Base-by-base conservation (phyloP, 2,113 vertebrate genomes). In the Bujurquina vittata region DNA sequence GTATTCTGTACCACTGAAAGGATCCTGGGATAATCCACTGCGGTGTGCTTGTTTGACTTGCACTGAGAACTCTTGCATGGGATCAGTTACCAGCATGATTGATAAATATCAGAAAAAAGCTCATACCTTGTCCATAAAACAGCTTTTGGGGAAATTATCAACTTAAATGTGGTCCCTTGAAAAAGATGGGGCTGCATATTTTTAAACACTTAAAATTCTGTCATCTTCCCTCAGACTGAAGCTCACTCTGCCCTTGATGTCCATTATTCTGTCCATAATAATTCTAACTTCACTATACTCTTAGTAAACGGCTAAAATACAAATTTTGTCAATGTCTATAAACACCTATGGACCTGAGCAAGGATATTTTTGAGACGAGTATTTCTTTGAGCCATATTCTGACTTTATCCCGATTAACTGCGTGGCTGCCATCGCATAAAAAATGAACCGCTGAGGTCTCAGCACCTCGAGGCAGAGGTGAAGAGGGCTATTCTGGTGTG, bases 391-490 rank as follows among this genome's bases (percentile, higher is more conserved):
- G 40, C 22, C 49, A 8, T n/a, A 52, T 22, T 20, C 46, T 18
- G 31, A 62, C 20, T 80, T 61, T 37, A 31, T 67, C 40, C 35
- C n/a, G 33, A 77, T 69, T 37, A 18, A 26, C 31, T 54, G 9
- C 43, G 7, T 10, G 40, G 20, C 20, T 59, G 55, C 63, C 37
- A 7, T 81, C 17, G 9, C 75, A 40, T 49, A 57, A 77, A 74
- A 57, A 37, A 49, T 52, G 57, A 60, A 65, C 46, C 72, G 3
- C 69, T 11, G 20, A 31, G 31, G 63, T 72, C 65, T 79, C 65
- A 84, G 89, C 92, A 77, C 90, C 85, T 91, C 17, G 22, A 83
- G 78, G 86, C 67, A n/a, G 90, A 91, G 88, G 94, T 93, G 89
- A 89, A 80, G 84, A 87, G 86, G 86, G 81, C 60, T 86, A 31